phyloP scores from a whole-genome alignment of 2,797 vertebrate species.

The Sebastes kiyomatsui region DNA sequence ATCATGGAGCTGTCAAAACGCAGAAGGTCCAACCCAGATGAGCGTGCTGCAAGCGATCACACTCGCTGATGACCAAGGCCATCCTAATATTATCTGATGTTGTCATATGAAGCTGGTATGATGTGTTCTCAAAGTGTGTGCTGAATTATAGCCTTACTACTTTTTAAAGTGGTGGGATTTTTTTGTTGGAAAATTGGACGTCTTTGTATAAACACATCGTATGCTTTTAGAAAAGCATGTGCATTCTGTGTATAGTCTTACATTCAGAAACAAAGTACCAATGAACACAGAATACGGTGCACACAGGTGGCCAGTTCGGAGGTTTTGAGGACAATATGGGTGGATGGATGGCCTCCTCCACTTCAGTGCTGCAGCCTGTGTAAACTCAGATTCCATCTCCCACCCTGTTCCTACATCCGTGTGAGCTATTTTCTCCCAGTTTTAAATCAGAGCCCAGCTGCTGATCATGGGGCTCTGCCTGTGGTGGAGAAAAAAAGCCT shows the following conservation, averaged over 20 bases:
- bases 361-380: not conserved
- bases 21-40: not conserved
- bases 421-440: constrained; percentile 18
- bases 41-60: constrained; percentile 18
- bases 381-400: not conserved
- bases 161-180: not conserved
- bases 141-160: not conserved
- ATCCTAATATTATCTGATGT: constrained; percentile 20
- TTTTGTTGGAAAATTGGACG: not conserved
- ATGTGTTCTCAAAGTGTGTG: not conserved
- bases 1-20: constrained; percentile 37
- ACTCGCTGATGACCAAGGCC: not conserved
- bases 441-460: constrained; percentile 45
- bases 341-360: not conserved
- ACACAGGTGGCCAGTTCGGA: not conserved
- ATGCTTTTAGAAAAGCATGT: not conserved
- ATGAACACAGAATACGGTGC: not conserved
- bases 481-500: not conserved
- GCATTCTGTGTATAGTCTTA: not conserved
- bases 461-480: constrained; percentile 22
- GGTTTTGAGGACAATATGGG: not conserved
- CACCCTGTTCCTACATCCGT: not conserved
- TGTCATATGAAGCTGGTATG: not conserved
- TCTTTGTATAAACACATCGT: not conserved
- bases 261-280: not conserved